phyloP scores from a whole-genome alignment of 2,888 invertebrate species.

The Epirrita christyi region DNA sequence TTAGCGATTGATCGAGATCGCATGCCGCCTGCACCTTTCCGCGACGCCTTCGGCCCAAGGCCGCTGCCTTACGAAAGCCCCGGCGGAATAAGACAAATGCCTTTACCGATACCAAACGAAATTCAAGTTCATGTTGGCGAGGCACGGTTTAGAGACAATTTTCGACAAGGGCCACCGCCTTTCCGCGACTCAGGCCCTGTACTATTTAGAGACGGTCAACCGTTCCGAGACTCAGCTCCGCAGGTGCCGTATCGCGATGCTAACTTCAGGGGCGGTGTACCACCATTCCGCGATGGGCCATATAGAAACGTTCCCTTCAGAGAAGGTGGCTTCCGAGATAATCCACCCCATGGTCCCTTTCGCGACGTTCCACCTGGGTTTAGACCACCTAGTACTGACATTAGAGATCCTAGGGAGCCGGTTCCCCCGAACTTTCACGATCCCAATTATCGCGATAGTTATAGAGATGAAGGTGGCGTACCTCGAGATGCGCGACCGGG shows the following conservation, averaged over 20 bases:
- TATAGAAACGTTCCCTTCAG: slow-evolving; percentile 69
- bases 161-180: slow-evolving; percentile 60
- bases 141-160: slow-evolving; percentile 72
- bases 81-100: slow-evolving; percentile 60
- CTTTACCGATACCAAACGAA: slow-evolving; percentile 62
- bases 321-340: slow-evolving; percentile 70
- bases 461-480: slow-evolving; percentile 65
- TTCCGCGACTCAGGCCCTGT: slow-evolving; percentile 72
- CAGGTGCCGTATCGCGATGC: slow-evolving; percentile 64
- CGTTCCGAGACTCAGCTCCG: slow-evolving; percentile 62
- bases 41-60: slow-evolving; percentile 66
- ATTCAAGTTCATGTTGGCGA: slow-evolving; percentile 76
- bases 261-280: slow-evolving; percentile 67
- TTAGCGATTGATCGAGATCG: slow-evolving; percentile 70
- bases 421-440: slow-evolving; percentile 64
- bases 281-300: slow-evolving; percentile 65
- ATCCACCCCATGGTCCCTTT: slow-evolving; percentile 62
- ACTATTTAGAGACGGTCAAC: slow-evolving; percentile 64
- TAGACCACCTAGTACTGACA: slow-evolving; percentile 70
- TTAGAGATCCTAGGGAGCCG: slow-evolving; percentile 68
- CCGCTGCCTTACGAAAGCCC: slow-evolving; percentile 68
- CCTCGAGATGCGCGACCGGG: slow-evolving; percentile 64
- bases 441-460: slow-evolving; percentile 69
- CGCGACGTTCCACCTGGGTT: slow-evolving; percentile 65
- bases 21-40: slow-evolving; percentile 64